These are phyloP conservation scores for Zootoca vivipara DNA, from an alignment of 2,113 vertebrate species.

Conservation along the genomic window DNA sequence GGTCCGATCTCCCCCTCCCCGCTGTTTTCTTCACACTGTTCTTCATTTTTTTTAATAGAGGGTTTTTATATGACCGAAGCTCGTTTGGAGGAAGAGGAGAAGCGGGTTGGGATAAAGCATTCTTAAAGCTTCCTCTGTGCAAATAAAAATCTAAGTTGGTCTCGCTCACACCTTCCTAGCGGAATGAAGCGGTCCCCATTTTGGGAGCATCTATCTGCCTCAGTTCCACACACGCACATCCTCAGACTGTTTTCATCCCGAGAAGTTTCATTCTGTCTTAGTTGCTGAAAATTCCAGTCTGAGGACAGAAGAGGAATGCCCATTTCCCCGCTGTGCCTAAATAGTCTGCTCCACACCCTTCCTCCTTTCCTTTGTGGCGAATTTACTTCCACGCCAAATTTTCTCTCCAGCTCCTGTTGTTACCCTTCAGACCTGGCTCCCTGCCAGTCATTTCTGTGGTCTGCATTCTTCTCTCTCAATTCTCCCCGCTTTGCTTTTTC, in stretches of 20 bases:
- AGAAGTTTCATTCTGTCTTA: neutral
- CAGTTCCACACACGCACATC: too few relatives aligned
- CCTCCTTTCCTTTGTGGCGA: neutral
- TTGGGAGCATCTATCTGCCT: neutral
- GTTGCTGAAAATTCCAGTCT: neutral
- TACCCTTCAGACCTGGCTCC: neutral
- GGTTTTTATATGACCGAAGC: constrained; percentile 30
- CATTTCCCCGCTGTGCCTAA: neutral
- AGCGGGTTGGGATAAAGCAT: neutral
- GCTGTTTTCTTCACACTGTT: neutral
- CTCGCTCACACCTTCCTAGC: neutral
- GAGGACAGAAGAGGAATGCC: neutral
- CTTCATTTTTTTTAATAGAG: neutral
- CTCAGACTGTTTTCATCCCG: neutral
- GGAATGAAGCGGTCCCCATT: neutral
- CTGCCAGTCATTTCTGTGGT: neutral
- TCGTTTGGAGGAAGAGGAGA: neutral
- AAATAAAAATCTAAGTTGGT: neutral
- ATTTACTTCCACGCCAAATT: neutral
- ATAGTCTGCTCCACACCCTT: too few relatives aligned
- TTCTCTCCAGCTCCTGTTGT: neutral
- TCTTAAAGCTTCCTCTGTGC: neutral
- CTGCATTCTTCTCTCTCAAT: neutral
- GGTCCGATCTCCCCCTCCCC: neutral
- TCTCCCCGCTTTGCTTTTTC: neutral